phyloP scores from a whole-genome alignment of 2,113 vertebrate genomes.

The Cheirogaleus medius region DNA sequence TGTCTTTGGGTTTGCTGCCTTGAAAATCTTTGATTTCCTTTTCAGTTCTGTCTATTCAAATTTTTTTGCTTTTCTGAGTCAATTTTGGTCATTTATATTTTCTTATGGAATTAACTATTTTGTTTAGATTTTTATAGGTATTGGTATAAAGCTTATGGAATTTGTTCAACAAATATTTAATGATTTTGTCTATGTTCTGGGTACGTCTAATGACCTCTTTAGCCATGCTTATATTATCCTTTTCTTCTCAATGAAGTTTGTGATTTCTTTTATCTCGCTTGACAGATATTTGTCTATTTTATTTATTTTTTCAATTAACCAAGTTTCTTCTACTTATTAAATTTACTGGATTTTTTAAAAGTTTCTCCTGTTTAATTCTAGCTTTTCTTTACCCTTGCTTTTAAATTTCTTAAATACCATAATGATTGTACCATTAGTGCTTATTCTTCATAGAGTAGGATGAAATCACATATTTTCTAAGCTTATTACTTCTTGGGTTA shows the following conservation, averaged over 20 bases:
- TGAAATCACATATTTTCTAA: slow-evolving; percentile 36
- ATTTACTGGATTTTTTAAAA: neutral
- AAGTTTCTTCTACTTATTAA: slow-evolving; percentile 10
- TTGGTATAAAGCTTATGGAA: neutral
- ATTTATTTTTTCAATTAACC: neutral
- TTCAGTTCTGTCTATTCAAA: slow-evolving; percentile 7
- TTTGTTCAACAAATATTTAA: neutral
- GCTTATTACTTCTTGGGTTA: slow-evolving; percentile 14
- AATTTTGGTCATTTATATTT: slow-evolving; percentile 41
- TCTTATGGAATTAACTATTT: slow-evolving; percentile 2
- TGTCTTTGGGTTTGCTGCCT: neutral
- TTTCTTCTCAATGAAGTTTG: neutral
- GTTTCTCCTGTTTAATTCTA: neutral
- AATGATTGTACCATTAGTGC: neutral
- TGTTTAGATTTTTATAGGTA: slow-evolving; percentile 5
- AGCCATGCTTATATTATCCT: neutral
- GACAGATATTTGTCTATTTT: neutral
- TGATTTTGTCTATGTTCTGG: neutral
- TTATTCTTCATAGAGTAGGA: slow-evolving; percentile 12
- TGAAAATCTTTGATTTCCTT: neutral
- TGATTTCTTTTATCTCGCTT: slow-evolving; percentile 24
- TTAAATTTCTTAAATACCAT: neutral
- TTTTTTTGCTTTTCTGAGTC: neutral
- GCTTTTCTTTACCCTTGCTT: neutral
- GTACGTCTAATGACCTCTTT: neutral